Evolutionary conservation across 2,113 vertebrate genomes (phyloP), one percentile per base, ranked within the genome.

Genomic region (Prionailurus bengalensis): DNA sequence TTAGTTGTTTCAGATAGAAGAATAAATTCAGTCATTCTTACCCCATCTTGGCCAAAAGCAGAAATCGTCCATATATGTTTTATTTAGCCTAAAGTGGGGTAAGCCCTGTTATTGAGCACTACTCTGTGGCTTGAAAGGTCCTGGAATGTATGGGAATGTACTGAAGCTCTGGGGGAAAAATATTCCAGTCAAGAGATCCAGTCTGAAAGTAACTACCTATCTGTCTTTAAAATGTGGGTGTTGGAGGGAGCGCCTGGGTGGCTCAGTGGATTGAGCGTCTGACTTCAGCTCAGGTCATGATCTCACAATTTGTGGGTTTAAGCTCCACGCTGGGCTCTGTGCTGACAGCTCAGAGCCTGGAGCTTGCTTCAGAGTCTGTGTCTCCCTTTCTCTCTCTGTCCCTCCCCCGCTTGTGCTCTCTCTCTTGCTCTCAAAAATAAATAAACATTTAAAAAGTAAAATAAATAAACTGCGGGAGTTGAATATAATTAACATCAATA

Each of bases 11-110:
- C 31, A 68, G 55, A 63, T 8, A 73, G 48, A 29, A 8, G 0
- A 85, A 31, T 82, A 96, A 96, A 82, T 89, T 53, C 48, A 33
- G 16, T 45, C 48, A 19, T 68, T 89, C 33, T 89, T 78, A 70
- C 61, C 68, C 39, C 5, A 61, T 45, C 51, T 58, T 58, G 61
- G 29, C 31, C 48, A 39, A 7, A 66, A 93, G 48, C 36, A 89
- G 58, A 84, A 83, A 61, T 78, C 2, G 14, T 76, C 13, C 39
- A 9, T 68, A 33, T 55, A 48, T 31, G 27, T 68, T 82, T 89
- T 96, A 68, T 66, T 74, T 73, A 68, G 17, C 36, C 27, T 55
- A 9, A 36, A 74, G 10, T 36, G 31, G 17, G 39, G n/a, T 81
- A n/a, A 42, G 11, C 27, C 71, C 27, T 55, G 33, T 65, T 58